phyloP scores from a whole-genome alignment of 1,140 invertebrate genomes.

The Octopus bimaculoides region DNA sequence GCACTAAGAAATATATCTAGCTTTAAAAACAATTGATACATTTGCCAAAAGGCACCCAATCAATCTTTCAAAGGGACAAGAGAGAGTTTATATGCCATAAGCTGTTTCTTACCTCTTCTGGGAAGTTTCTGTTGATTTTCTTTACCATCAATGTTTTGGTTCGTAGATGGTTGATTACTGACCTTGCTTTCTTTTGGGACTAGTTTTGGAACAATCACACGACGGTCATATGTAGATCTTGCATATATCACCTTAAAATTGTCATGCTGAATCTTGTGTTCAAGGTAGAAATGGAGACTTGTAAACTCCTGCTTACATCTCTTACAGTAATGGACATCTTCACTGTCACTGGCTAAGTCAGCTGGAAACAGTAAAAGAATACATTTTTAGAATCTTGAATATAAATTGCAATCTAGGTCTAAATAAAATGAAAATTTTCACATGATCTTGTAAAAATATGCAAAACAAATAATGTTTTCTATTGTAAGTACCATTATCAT shows the following conservation, averaged over 20 bases:
- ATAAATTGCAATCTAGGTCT: too few species aligned
- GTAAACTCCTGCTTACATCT: conserved; percentile 43
- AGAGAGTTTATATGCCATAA: not conserved
- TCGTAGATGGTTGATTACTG: not conserved
- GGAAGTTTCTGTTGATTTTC: conserved; percentile 12
- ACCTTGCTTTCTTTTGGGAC: conserved; percentile 25
- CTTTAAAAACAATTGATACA: too few species aligned
- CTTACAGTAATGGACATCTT: conserved; percentile 43
- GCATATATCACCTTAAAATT: conserved; percentile 39
- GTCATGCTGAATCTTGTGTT: conserved; percentile 46
- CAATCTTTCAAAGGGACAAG: too few species aligned
- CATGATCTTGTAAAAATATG: too few species aligned
- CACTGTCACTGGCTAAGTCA: conserved; percentile 31
- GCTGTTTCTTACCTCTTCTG: not conserved
- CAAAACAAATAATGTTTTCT: too few species aligned
- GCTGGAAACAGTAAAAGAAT: conserved; percentile 14
- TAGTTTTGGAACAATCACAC: conserved; percentile 35
- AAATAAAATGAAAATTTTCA: too few species aligned
- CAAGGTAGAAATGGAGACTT: conserved; percentile 37
- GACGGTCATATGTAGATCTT: conserved; percentile 27
- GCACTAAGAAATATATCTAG: too few species aligned
- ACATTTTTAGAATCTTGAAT: too few species aligned
- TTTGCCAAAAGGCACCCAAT: too few species aligned
- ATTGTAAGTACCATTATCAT: too few species aligned
- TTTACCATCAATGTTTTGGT: not conserved